Base-by-base conservation (phyloP, 2,113 vertebrate genomes). In the Corynorhinus townsendii region DNA sequence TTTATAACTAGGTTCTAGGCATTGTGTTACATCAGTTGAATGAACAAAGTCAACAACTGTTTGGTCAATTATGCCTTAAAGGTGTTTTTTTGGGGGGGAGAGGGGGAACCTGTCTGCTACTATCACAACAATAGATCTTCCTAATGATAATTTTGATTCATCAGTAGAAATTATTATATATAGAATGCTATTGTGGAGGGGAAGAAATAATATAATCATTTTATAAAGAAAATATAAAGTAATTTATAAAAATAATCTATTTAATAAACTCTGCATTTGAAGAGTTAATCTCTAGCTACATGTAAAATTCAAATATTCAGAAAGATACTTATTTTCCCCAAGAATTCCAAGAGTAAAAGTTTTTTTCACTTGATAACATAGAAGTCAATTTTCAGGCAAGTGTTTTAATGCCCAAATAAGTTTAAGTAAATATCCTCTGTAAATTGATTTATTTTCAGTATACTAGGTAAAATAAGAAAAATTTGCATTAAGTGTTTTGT, bases 251-350 rank as follows among this genome's bases (percentile, higher is more conserved):
- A 90, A 45, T 72, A 86, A 77, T 66, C 19, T 49, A 77, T 26
- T 91, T 83, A 40, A 40, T n/a, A n/a, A 38, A 45, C 54, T 90
- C 28, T 79, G 8, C 28, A 84, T 91, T 75, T 75, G 76, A 93
- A 94, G 62, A 71, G 52, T 68, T 94, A 79, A 79, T 84, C 86
- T 92, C 38, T 15, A 86, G 52, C 17, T 83, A 77, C 22, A 49
- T 11, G 11, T 30, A 94, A 75, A 95, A 93, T 79, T 79, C 43
- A 84, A 62, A 88, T 92, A 92, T 72, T 79, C 15, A 56, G 38
- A 64, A 94, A 76, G 69, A 75, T 35, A 91, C 3, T 71, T 86
- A 49, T 77, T 71, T 92, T 15, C 33, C 19, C 59, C 30, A 83
- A 86, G 20, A 22, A 92, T 76, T 94, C 15, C 28, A 73, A 83